phyloP scores from a whole-genome alignment of 2,113 vertebrate species.

The Conger conger region DNA sequence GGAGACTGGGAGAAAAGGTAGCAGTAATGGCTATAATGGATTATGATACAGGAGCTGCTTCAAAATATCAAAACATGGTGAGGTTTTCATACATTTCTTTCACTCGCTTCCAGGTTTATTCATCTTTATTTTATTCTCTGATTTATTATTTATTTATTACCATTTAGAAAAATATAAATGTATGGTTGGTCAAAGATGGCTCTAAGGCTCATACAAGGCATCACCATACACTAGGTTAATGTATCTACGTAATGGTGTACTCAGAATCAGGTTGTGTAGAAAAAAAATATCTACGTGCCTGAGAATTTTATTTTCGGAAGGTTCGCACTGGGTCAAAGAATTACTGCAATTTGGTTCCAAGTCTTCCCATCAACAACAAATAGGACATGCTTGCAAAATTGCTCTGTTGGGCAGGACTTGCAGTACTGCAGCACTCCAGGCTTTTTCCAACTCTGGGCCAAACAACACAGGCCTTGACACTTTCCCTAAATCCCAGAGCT shows the following conservation, averaged over 20 bases:
- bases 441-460: neutral
- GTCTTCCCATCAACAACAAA: neutral
- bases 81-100: neutral
- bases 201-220: too few species aligned
- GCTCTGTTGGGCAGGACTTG: neutral
- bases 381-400: neutral
- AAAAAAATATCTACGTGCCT: too few species aligned
- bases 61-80: conserved; percentile 11
- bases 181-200: too few species aligned
- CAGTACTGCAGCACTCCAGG: neutral
- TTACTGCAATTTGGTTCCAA: neutral
- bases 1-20: conserved; percentile 34
- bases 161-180: too few species aligned
- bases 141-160: neutral
- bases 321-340: neutral
- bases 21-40: conserved; percentile 32
- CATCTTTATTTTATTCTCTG: too few species aligned
- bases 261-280: too few species aligned
- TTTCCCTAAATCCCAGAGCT: conserved; percentile 39
- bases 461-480: neutral
- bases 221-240: too few species aligned
- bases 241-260: too few species aligned
- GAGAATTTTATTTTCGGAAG: neutral
- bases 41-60: conserved; percentile 29
- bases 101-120: neutral